Evolutionary conservation across 1,140 invertebrate genomes (phyloP).

Genomic region (Drosophila oshimai): DNA sequence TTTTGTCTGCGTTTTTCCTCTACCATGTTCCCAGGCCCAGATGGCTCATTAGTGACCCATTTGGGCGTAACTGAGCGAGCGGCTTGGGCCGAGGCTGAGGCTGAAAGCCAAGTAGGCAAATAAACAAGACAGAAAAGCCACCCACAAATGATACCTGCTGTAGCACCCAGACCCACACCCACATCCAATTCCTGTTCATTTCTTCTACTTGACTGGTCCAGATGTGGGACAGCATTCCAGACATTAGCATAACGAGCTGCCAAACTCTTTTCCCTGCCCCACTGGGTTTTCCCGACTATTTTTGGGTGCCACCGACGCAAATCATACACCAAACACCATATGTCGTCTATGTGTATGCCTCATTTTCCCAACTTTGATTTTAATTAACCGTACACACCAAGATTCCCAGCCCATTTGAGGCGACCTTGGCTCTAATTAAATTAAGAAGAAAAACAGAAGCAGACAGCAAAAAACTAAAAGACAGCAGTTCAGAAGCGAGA

Average conservation of each 20-base stretch:
- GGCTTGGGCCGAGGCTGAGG: constrained; percentile 50
- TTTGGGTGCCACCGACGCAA: constrained; percentile 37
- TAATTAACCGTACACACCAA: constrained; percentile 25
- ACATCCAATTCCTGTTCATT: constrained; percentile 14
- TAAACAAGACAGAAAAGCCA: constrained; percentile 22
- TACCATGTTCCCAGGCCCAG: constrained; percentile 49
- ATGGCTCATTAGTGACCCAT: constrained; percentile 73
- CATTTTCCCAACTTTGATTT: background rate
- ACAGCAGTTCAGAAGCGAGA: constrained; percentile 25
- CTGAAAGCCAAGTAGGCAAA: constrained; percentile 4
- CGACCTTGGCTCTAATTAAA: constrained; percentile 71
- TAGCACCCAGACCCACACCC: background rate
- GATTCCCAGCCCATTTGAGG: constrained; percentile 52
- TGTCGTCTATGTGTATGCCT: background rate
- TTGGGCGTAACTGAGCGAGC: constrained; percentile 72
- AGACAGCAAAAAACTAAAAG: constrained; percentile 1
- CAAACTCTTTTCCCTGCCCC: constrained; percentile 3
- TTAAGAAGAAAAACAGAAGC: constrained; percentile 56
- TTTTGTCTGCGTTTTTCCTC: constrained; percentile 26
- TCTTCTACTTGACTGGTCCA: constrained; percentile 24
- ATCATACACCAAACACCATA: constrained; percentile 15
- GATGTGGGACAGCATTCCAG: constrained; percentile 6
- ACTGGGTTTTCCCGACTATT: constrained; percentile 39
- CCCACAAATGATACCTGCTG: constrained; percentile 10
- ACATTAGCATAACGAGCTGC: constrained; percentile 53